Base-by-base conservation (phyloP, 2,888 invertebrate species). In the Geophilus truncorum region DNA sequence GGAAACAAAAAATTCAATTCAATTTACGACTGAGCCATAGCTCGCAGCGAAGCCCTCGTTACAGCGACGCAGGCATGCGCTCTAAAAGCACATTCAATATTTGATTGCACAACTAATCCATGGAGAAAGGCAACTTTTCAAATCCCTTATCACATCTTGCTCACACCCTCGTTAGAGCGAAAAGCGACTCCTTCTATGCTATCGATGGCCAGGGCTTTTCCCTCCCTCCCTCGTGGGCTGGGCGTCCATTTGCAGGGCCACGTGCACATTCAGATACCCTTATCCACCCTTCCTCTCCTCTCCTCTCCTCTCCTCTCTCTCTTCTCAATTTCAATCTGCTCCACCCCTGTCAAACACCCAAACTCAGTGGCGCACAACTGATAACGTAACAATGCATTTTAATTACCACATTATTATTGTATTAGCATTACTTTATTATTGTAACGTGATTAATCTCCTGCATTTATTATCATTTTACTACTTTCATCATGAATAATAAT, bases 31-130 rank as follows among this genome's bases (percentile, higher is more conserved):
- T 40, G 15, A n/a, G 10, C 23, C 3, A 62, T 21, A 23, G 10
- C 7, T n/a, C n/a, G 7, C 4, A 10, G 21, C n/a, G 10, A 62
- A 62, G 21, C n/a, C 15, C 57, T 23, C 57, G 7, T 62, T 62
- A 62, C 7, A 62, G 21, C 57, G 57, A 62, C n/a, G 21, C 23
- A 21, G 21, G 57, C 57, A 62, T 62, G 57, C 57, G 57, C 57
- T 23, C 57, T 62, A 76, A 76, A 32, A 30, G 76, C 76, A 76
- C 34, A 76, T 76, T 76, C 76, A 76, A 76, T 76, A 76, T 76
- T 76, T 76, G 76, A 76, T 76, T 76, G 34, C 76, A 32, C 30
- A 32, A 30, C 30, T 76, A 30, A 30, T 76, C 76, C 76, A 30
- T 23, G 30, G 76, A 76, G 76, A 76, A 62, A 23, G 32, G 34